Conservation (phyloP, 2,888 invertebrate species). For the Drosophila acutilabella region DNA sequence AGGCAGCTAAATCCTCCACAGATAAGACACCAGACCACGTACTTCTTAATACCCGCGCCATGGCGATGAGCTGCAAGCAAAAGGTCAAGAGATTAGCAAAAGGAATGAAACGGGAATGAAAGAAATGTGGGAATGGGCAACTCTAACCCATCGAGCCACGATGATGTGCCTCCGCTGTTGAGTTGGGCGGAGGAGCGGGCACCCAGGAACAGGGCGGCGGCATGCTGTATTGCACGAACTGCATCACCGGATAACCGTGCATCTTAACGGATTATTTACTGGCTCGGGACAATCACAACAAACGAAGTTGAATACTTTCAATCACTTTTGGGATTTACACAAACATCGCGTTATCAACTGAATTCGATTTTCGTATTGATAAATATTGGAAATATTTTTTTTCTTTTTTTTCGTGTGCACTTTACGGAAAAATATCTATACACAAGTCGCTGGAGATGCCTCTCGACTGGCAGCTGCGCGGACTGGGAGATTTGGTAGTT, state of each 20-base stretch:
- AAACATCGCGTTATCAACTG: slow-evolving; percentile 6
- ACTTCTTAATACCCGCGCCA: slow-evolving; percentile 87
- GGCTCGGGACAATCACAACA: background rate
- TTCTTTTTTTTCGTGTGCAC: slow-evolving; percentile 35
- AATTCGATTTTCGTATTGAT: slow-evolving; percentile 5
- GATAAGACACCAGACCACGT: slow-evolving; percentile 91
- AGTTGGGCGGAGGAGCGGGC: slow-evolving; percentile 77
- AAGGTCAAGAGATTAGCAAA: background rate
- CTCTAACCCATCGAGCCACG: slow-evolving; percentile 61
- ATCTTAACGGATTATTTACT: slow-evolving; percentile 74
- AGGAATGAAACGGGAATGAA: too few relatives aligned
- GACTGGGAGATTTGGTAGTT: slow-evolving; percentile 24
- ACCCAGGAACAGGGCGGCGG: slow-evolving; percentile 85
- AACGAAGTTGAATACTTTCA: background rate
- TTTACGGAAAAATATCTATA: slow-evolving; percentile 74
- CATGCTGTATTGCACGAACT: slow-evolving; percentile 88
- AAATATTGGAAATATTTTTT: slow-evolving; percentile 12
- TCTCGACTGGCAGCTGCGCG: slow-evolving; percentile 66
- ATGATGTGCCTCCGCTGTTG: slow-evolving; percentile 76
- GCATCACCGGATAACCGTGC: slow-evolving; percentile 89
- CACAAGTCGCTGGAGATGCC: slow-evolving; percentile 61
- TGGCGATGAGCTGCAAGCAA: slow-evolving; percentile 83
- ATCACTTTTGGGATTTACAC: slow-evolving; percentile 3
- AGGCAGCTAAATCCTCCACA: slow-evolving; percentile 91
- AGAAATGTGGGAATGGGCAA: background rate